Evolutionary conservation across 2,113 vertebrate species (phyloP).

Genomic region (Apodemus sylvaticus): DNA sequence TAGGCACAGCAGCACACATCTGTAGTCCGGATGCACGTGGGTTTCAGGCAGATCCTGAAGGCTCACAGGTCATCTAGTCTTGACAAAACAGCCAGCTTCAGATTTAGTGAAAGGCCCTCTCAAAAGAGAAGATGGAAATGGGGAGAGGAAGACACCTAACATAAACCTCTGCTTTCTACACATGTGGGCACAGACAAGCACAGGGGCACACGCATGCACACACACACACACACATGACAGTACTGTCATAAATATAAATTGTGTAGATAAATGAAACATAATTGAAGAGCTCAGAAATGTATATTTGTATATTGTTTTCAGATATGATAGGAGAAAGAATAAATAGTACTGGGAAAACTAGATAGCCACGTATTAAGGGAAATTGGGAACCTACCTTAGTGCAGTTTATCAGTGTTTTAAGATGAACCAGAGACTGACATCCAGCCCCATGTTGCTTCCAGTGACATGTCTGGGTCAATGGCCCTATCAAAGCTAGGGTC

Average conservation of each 20-base stretch:
- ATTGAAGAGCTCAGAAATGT: background rate
- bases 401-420: background rate
- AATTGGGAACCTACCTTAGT: background rate
- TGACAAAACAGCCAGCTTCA: background rate
- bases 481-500: background rate
- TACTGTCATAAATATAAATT: background rate
- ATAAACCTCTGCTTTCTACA: background rate
- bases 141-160: background rate
- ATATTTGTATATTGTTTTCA: too few relatives aligned
- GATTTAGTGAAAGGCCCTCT: background rate
- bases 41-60: background rate
- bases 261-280: background rate
- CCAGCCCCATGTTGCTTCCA: background rate
- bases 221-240: background rate
- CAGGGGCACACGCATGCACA: background rate
- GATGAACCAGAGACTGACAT: background rate
- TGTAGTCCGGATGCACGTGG: background rate
- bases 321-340: background rate
- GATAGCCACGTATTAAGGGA: background rate
- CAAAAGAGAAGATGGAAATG: background rate
- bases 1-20: background rate
- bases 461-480: background rate
- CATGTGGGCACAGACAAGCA: background rate
- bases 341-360: background rate
- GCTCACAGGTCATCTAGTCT: background rate